These are phyloP conservation scores for Tenthredo amoena DNA, from an alignment of 2,888 invertebrate genomes.

Conservation along the genomic window DNA sequence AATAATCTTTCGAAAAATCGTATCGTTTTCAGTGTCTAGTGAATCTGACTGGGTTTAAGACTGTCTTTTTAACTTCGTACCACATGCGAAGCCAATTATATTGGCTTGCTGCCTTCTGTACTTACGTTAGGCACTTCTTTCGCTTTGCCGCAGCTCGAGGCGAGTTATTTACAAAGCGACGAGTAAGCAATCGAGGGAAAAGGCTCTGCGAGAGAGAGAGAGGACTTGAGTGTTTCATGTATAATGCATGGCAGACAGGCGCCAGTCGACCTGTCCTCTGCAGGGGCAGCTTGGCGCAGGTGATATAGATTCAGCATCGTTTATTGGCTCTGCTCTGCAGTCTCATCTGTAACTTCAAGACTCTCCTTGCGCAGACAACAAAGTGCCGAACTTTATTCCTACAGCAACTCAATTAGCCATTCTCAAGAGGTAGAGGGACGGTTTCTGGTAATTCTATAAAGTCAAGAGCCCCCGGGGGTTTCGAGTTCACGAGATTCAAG, in stretches of 20 bases:
- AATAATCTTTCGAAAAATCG: not conserved
- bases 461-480: not conserved
- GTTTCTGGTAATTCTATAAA: not conserved
- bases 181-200: constrained; percentile 60
- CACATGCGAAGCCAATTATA: not conserved
- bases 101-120: not conserved
- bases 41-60: not conserved
- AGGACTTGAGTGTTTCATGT: constrained; percentile 70
- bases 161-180: constrained; percentile 47
- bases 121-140: not conserved
- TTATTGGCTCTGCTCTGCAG: not conserved
- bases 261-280: constrained; percentile 64
- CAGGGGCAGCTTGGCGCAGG: constrained; percentile 29
- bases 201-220: constrained; percentile 63
- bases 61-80: not conserved
- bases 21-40: not conserved
- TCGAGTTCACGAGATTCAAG: not conserved
- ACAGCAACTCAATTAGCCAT: not conserved
- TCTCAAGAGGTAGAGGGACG: not conserved
- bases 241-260: constrained; percentile 72
- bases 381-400: constrained; percentile 20
- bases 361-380: not conserved
- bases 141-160: constrained; percentile 1
- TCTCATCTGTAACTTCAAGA: not conserved
- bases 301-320: constrained; percentile 35